Evolutionary conservation across 2,888 invertebrate species (phyloP), one percentile per base, ranked within the genome.

Genomic region (Nesidiocoris tenuis): DNA sequence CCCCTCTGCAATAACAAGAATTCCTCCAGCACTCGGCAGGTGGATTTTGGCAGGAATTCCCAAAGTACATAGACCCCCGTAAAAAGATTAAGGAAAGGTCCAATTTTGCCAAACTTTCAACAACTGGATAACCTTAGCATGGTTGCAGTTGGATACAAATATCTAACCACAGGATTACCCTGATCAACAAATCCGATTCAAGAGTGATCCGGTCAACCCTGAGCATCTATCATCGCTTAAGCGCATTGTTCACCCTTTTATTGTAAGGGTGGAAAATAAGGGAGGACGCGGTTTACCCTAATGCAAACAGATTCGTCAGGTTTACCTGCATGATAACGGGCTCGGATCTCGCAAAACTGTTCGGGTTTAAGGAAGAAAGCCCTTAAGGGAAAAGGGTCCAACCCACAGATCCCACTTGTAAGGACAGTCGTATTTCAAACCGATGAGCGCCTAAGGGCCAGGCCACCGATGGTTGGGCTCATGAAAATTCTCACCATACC

Each of bases 401-500:
- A 39, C 39, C 39, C 39, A 7, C 39, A 39, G 39, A 39, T 39
- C 39, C 39, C 39, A 12, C 39, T 12, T 39, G 39, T 39, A 39
- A 39, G 39, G 39, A 39, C 39, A 39, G 39, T 39, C 39, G 39
- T 39, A 39, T 39, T 39, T 39, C 39, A 39, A 39, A 39, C 39
- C 39, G 39, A 39, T 39, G 39, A 39, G 12, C 39, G 39, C 39
- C 12, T 12, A 12, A 39, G 39, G 39, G 39, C 5, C 39, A 3
- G 3, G 3, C 12, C 5, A 3, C 39, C 39, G 39, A n/a, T n/a
- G n/a, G n/a, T n/a, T n/a, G 39, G 67, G 56, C 67, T 67, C 67
- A 67, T 67, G 67, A 67, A 67, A 67, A 67, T 67, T 67, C 67
- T 67, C 56, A 67, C 67, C 54, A 56, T 67, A 67, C 55, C 55